Evolutionary conservation across 2,797 vertebrate species (phyloP).

Genomic region (Crenichthys baileyi): DNA sequence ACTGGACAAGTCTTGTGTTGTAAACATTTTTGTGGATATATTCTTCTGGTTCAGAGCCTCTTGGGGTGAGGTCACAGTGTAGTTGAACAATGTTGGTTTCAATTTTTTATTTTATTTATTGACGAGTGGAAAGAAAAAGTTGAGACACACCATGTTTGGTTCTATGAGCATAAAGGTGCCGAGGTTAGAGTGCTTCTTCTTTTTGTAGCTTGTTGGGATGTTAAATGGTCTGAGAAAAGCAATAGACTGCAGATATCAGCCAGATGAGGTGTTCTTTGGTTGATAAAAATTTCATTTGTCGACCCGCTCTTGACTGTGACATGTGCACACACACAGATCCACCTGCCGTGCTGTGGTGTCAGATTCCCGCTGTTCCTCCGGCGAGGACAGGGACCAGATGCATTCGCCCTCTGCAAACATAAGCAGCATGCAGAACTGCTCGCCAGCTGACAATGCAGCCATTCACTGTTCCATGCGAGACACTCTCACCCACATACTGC

Average conservation of each 20-base stretch:
- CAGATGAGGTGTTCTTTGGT: slow-evolving; percentile 31
- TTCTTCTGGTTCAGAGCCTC: slow-evolving; percentile 22
- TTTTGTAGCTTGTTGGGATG: slow-evolving; percentile 48
- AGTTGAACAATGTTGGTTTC: slow-evolving; percentile 21
- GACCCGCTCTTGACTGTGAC: slow-evolving; percentile 61
- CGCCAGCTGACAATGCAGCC: slow-evolving; percentile 59
- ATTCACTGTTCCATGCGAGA: slow-evolving; percentile 45
- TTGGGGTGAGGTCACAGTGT: slow-evolving; percentile 22
- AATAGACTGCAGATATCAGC: slow-evolving; percentile 54
- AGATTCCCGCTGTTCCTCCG: slow-evolving; percentile 43
- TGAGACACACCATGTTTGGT: slow-evolving; percentile 5
- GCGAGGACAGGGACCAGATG: slow-evolving; percentile 39
- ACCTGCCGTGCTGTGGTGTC: slow-evolving; percentile 24
- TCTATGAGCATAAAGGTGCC: slow-evolving; percentile 18
- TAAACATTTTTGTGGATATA: slow-evolving; percentile 15
- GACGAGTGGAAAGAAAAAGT: not conserved
- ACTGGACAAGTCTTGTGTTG: slow-evolving; percentile 25
- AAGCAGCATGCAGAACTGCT: slow-evolving; percentile 69
- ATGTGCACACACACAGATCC: slow-evolving; percentile 34
- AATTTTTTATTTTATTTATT: slow-evolving; percentile 25
- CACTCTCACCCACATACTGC: slow-evolving; percentile 15
- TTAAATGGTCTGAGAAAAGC: slow-evolving; percentile 57
- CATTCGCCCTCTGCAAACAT: slow-evolving; percentile 54
- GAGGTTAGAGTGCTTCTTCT: slow-evolving; percentile 20
- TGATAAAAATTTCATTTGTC: slow-evolving; percentile 54